phyloP scores from a whole-genome alignment of 2,797 vertebrate genomes.

The Zenarchopterus dispar region DNA sequence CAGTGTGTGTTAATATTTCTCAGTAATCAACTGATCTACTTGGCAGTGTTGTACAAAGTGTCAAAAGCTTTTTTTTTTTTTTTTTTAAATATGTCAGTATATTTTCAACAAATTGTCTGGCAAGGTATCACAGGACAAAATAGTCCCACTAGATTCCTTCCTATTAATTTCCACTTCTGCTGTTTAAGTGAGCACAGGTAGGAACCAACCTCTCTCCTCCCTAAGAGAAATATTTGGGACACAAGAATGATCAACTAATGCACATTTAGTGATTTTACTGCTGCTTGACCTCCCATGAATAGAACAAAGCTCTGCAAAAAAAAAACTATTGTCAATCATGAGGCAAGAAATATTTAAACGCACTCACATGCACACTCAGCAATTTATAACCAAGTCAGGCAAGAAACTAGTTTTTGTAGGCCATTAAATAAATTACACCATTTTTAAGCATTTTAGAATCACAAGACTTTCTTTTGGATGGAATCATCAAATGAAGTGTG shows the following conservation, averaged over 20 bases:
- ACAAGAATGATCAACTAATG: conserved; percentile 4
- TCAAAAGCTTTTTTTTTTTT: not conserved
- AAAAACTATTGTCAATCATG: too few relatives aligned
- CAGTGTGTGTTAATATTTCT: not conserved
- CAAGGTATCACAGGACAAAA: not conserved
- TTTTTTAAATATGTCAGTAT: not conserved
- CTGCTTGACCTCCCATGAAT: conserved; percentile 6
- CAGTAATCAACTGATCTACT: not conserved
- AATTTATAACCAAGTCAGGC: too few relatives aligned
- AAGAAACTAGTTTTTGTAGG: too few relatives aligned
- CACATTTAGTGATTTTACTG: not conserved
- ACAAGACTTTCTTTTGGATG: too few relatives aligned
- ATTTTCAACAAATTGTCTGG: not conserved
- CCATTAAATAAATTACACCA: too few relatives aligned
- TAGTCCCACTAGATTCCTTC: not conserved
- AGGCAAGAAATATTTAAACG: too few relatives aligned
- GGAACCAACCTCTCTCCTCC: too few relatives aligned
- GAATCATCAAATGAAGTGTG: too few relatives aligned
- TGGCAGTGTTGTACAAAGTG: not conserved
- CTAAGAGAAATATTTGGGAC: not conserved
- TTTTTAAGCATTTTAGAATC: too few relatives aligned
- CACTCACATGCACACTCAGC: too few relatives aligned
- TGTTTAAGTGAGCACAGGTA: too few relatives aligned
- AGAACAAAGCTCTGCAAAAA: not conserved
- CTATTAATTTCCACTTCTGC: too few relatives aligned